Evolutionary conservation across 2,113 vertebrate genomes (phyloP), one percentile per base, ranked within the genome.

Genomic region (Labeo rohita): DNA sequence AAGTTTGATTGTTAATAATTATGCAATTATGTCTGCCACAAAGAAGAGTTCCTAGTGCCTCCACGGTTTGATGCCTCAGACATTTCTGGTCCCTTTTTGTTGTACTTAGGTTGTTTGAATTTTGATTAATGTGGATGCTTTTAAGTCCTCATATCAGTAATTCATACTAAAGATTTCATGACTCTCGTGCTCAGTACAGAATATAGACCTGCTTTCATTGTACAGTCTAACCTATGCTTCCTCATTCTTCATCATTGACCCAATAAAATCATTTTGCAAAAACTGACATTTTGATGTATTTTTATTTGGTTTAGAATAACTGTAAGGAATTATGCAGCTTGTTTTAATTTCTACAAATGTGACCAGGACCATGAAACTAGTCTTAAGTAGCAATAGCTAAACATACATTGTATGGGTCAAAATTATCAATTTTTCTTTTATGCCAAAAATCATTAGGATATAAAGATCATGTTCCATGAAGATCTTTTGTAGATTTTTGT

Each of bases 141-240:
- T 39, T 34, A 34, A 72, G 66, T 84, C 45, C 73, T 87, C 63
- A 43, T 74, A 80, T 83, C 39, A 15, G 39, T 73, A 83, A 73
- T 73, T 81, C 78, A 11, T 80, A 65, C 56, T 86, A 85, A 85
- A 85, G 43, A 78, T 45, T 77, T 66, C 54, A n/a, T 8, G 59
- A 66, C 61, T 43, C 3, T 72, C 28, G 18, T 63, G 47, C 43
- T 68, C 68, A 39, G 36, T 61, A 76, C 45, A 43, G 59, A 52
- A 68, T 75, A 83, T 80, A 88, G 49, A 89, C 56, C 61, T 73
- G 86, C 75, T 90, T 87, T 90, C 61, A 59, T 13, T 92, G 91
- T 93, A 90, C 88, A 91, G 87, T 91, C 86, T 92, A 93, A 92
- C 88, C 88, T 90, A 89, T 90, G 65, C 90, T 89, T 89, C 90